Evolutionary conservation across 1,140 invertebrate species (phyloP).

Genomic region (Bombus sibiricus): DNA sequence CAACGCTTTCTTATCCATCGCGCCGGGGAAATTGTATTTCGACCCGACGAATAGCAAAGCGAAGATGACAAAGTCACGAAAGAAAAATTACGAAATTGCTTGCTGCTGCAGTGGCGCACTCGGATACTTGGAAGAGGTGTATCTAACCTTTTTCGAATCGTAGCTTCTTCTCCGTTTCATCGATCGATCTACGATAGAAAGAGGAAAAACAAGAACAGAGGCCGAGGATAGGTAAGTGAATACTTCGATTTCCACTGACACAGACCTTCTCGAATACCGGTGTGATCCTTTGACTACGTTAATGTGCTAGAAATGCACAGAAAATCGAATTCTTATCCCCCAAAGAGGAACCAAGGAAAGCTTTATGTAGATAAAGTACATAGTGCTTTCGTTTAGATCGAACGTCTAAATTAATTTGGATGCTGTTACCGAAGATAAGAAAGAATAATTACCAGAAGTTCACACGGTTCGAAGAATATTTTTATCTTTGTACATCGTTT

Average conservation of each 20-base stretch:
- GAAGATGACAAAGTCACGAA: conserved; percentile 82
- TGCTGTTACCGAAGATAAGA: not conserved
- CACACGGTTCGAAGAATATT: too few relatives aligned
- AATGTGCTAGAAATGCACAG: conserved; percentile 54
- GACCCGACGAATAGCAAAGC: conserved; percentile 78
- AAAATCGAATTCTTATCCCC: conserved; percentile 66
- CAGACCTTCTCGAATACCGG: conserved; percentile 59
- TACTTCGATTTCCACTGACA: conserved; percentile 72
- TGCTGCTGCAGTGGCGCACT: conserved; percentile 60
- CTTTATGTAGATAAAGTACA: not conserved
- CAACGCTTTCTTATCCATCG: conserved; percentile 48
- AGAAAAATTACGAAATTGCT: conserved; percentile 83
- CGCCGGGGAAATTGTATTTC: conserved; percentile 81
- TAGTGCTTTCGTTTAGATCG: not conserved
- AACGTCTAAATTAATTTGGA: not conserved
- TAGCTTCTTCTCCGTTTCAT: not conserved
- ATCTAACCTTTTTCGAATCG: conserved; percentile 11
- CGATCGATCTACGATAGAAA: conserved; percentile 62
- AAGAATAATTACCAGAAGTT: too few relatives aligned
- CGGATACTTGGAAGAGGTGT: conserved; percentile 32
- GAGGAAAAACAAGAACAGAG: conserved; percentile 52
- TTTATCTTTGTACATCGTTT: too few relatives aligned
- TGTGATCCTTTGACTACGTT: conserved; percentile 39
- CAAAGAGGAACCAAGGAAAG: not conserved
- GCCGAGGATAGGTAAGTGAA: conserved; percentile 71